phyloP scores from a whole-genome alignment of 1,140 invertebrate genomes.

The Meloidogyne chitwoodi region DNA sequence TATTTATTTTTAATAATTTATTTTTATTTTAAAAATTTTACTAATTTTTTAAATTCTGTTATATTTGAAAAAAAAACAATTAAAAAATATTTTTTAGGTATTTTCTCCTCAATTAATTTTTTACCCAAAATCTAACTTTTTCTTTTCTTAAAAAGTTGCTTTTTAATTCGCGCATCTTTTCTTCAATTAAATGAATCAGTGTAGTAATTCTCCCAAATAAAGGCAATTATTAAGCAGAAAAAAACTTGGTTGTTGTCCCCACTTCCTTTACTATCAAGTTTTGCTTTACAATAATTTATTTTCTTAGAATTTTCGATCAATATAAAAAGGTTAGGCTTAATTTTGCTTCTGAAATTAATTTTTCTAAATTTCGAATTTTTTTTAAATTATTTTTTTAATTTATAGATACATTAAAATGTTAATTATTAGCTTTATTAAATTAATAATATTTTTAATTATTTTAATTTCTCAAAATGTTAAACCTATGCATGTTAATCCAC shows the following conservation, averaged over 20 bases:
- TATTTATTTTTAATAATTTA: no score
- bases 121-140: not conserved
- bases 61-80: no score
- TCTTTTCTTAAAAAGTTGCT: not conserved
- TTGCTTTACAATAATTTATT: not conserved
- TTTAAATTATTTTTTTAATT: no score
- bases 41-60: no score
- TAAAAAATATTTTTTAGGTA: not conserved
- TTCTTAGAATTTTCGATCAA: not conserved
- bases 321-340: no score
- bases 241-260: not conserved
- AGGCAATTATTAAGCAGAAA: not conserved
- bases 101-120: not conserved
- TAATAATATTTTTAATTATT: not conserved
- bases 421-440: not conserved
- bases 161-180: no score
- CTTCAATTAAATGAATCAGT: no score
- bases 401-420: not conserved
- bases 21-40: no score
- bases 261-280: not conserved
- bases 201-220: not conserved
- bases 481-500: conserved; percentile 49
- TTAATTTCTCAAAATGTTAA: not conserved
- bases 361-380: no score
- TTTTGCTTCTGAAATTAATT: not conserved